A percentile compares a stretch with the other conserved stretches of the same genome.
phyloP scores from a whole-genome alignment of 2,113 vertebrate genomes.

The Rutilus rutilus region DNA sequence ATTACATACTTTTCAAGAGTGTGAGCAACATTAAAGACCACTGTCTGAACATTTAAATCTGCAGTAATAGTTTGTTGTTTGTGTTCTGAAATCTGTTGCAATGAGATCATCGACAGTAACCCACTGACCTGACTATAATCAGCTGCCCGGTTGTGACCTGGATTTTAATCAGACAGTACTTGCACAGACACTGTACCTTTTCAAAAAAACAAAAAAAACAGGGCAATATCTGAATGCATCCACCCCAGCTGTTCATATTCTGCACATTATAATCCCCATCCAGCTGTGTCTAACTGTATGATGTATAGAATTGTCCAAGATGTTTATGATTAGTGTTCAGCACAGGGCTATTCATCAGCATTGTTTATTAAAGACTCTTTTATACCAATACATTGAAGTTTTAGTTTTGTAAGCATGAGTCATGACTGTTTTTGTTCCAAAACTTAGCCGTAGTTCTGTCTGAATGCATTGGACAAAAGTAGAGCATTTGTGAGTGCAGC shows the following conservation, averaged over 20 bases:
- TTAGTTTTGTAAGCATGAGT: not conserved
- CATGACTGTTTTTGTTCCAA: not conserved
- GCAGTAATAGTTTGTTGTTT: not conserved
- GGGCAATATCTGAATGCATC: not conserved
- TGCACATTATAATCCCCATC: not conserved
- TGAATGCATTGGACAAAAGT: not conserved
- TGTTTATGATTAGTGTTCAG: not conserved
- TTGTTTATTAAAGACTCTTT: not conserved
- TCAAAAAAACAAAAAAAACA: not conserved
- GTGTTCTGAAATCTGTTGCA: not conserved
- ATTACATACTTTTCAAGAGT: not conserved
- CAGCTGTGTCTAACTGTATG: not conserved
- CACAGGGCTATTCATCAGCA: not conserved
- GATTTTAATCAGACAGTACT: constrained; percentile 13
- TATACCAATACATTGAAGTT: not conserved
- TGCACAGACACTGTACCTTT: not conserved
- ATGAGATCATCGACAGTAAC: not conserved
- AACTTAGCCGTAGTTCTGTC: not conserved
- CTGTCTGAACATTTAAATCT: not conserved
- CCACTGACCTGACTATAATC: not conserved
- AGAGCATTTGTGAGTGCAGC: not conserved
- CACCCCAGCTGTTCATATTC: not conserved
- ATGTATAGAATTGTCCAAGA: not conserved
- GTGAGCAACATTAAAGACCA: not conserved
- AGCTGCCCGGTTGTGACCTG: constrained; percentile 8